Conservation (phyloP, 2,797 vertebrate species). For the Phrynocephalus vlangalii region DNA sequence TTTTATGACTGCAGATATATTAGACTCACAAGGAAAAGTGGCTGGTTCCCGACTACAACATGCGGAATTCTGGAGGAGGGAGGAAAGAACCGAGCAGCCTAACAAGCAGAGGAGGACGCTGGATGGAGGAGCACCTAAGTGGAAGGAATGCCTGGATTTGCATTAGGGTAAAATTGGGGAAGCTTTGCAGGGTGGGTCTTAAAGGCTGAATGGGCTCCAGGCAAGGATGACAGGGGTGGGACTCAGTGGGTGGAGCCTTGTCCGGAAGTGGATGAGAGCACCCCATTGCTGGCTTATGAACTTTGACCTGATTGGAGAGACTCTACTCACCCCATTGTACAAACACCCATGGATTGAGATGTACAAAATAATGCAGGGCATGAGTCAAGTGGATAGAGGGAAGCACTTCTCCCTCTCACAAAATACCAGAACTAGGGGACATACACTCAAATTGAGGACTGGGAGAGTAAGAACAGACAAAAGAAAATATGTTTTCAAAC, state of each 20-base stretch:
- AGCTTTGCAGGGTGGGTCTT: background rate
- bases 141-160: background rate
- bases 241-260: no score
- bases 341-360: background rate
- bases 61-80: background rate
- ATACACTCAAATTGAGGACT: no score
- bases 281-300: no score
- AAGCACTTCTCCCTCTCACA: no score
- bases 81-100: background rate
- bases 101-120: background rate
- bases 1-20: slow-evolving; percentile 16
- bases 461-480: no score
- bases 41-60: background rate
- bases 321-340: background rate
- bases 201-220: background rate
- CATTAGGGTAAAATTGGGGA: background rate
- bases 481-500: no score
- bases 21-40: background rate
- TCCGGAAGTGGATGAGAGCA: no score
- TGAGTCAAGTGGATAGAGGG: no score
- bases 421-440: no score
- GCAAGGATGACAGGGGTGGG: no score
- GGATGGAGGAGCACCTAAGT: background rate
- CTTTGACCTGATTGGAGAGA: background rate
- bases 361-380: no score